Evolutionary conservation across 2,888 invertebrate genomes (phyloP).

Genomic region (Nomada fabriciana): DNA sequence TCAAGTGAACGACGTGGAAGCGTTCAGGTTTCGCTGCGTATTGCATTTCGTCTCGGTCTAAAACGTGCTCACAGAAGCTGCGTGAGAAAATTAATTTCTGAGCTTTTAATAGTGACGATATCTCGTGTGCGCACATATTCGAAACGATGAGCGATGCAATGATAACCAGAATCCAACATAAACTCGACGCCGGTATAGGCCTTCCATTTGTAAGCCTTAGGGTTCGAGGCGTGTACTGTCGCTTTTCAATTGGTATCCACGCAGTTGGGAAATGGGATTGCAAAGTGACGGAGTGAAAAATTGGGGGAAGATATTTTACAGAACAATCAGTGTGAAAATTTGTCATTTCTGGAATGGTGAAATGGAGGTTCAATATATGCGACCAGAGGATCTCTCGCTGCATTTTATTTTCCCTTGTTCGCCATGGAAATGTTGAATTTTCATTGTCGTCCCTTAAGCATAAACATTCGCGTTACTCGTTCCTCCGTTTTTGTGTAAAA

Average conservation of each 20-base stretch:
- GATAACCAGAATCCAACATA: conserved; percentile 10
- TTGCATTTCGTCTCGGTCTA: conserved; percentile 20
- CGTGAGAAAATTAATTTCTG: conserved; percentile 22
- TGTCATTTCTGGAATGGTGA: background rate
- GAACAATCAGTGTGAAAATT: no score
- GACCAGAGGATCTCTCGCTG: background rate
- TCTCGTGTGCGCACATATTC: background rate
- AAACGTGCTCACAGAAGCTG: conserved; percentile 15
- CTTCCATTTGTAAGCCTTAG: conserved; percentile 10
- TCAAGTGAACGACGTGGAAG: background rate
- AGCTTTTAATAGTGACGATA: conserved; percentile 3
- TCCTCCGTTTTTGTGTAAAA: background rate
- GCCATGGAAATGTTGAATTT: background rate
- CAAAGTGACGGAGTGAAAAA: background rate
- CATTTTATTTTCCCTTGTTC: background rate
- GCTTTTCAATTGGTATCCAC: background rate
- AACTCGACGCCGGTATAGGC: background rate
- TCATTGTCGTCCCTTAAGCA: background rate
- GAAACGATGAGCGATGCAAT: background rate
- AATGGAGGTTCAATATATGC: background rate
- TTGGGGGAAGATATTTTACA: conserved; percentile 2
- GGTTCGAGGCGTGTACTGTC: background rate
- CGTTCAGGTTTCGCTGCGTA: conserved; percentile 20
- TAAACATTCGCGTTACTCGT: background rate
- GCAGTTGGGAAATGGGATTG: background rate